Conservation (phyloP, 1,140 invertebrate species). For the Globodera rostochiensis region DNA sequence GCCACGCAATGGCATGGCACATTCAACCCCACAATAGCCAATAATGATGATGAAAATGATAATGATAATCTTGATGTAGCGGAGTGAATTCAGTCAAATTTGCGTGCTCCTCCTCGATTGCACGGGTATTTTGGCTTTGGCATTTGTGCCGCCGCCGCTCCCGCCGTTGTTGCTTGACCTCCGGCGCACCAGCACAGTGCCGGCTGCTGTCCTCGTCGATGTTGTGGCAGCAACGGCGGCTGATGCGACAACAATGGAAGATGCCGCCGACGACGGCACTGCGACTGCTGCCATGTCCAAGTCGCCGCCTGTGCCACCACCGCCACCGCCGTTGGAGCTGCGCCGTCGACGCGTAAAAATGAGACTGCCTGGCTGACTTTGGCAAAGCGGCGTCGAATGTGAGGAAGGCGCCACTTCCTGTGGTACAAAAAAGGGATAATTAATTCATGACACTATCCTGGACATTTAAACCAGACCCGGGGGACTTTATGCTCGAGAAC, state of each 20-base stretch:
- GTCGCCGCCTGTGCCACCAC: not conserved
- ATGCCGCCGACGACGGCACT: not conserved
- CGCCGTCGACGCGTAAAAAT: conserved; percentile 20
- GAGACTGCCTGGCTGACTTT: conserved; percentile 26
- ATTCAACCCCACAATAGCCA: no score
- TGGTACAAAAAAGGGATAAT: not conserved
- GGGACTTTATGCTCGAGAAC: not conserved
- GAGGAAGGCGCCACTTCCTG: conserved; percentile 39
- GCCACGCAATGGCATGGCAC: no score
- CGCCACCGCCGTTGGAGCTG: conserved; percentile 24
- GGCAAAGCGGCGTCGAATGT: conserved; percentile 45
- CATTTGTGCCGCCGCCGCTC: not conserved
- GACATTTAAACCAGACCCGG: not conserved
- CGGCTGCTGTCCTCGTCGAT: not conserved
- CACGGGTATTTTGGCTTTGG: conserved; percentile 22
- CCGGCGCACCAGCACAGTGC: conserved; percentile 9
- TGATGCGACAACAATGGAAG: not conserved
- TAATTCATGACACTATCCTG: not conserved
- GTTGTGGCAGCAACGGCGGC: not conserved
- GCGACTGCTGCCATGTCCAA: not conserved
- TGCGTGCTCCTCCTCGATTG: conserved; percentile 29
- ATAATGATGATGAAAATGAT: no score
- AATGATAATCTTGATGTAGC: no score
- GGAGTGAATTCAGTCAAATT: not conserved
- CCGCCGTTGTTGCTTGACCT: conserved; percentile 19